Percentiles rank a stretch among this genome's conserved stretches.
Conservation (phyloP, 2,113 vertebrate species). For the Lepisosteus osseus region DNA sequence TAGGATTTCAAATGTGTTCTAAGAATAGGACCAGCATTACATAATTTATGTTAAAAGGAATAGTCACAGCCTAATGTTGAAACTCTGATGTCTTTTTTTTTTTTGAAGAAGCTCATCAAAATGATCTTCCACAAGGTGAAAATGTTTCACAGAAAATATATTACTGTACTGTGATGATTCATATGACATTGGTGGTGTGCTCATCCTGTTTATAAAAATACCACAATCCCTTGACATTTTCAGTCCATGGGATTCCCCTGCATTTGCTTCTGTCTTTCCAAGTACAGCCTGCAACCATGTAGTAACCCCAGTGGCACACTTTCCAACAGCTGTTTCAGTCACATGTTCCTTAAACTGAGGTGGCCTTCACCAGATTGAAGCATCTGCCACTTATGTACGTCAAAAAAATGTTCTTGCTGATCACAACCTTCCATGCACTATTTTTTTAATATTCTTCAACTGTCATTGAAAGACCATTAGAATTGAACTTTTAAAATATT, state of each 20-base stretch:
- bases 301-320: background rate
- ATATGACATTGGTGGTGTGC: background rate
- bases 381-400: no score
- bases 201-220: constrained; percentile 15
- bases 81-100: background rate
- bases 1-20: no score
- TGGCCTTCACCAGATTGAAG: background rate
- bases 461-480: no score
- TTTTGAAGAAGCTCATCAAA: background rate
- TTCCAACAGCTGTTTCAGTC: constrained; percentile 4
- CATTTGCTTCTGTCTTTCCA: constrained; percentile 1
- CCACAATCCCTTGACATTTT: constrained; percentile 19
- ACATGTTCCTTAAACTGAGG: background rate
- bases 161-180: constrained; percentile 16
- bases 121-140: constrained; percentile 25
- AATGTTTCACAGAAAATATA: constrained; percentile 44
- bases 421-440: no score
- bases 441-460: no score
- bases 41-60: no score
- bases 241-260: constrained; percentile 19
- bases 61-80: no score
- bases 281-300: background rate
- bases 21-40: no score
- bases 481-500: no score
- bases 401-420: no score